A percentile compares a stretch with the other conserved stretches of the same genome.
These are phyloP conservation scores for Mustela lutreola DNA, from an alignment of 2,113 vertebrate species.

Conservation along the genomic window DNA sequence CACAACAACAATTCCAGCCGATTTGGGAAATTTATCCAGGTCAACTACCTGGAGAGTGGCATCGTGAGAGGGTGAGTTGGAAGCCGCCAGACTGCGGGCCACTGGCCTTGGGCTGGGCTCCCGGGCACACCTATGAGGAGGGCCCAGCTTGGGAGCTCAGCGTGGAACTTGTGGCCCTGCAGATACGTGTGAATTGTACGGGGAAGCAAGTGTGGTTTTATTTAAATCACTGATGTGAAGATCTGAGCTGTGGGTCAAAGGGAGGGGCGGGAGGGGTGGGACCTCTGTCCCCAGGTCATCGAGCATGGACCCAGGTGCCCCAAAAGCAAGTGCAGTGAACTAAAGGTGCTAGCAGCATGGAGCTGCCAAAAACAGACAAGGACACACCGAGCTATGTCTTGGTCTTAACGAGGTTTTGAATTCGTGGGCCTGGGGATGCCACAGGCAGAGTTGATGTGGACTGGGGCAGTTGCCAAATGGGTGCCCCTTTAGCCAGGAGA, in stretches of 20 bases:
- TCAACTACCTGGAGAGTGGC: constrained; percentile 97
- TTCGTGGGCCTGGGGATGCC: not conserved
- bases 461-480: not conserved
- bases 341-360: not conserved
- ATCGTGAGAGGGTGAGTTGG: constrained; percentile 94
- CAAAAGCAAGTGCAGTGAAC: not conserved
- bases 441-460: not conserved
- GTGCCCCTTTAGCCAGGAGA: not conserved
- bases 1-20: constrained; percentile 98
- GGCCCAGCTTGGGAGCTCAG: not conserved
- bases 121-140: not conserved
- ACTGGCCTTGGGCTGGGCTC: accelerated
- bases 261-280: accelerated
- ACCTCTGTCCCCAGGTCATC: not conserved
- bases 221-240: not conserved
- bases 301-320: not conserved
- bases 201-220: not conserved
- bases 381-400: not conserved
- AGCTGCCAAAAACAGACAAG: not conserved
- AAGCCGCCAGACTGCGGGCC: accelerated
- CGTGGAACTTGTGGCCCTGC: too few relatives aligned
- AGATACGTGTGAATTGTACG: not conserved
- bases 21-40: constrained; percentile 98
- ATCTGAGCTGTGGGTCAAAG: not conserved
- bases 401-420: not conserved